Conservation (phyloP, 2,797 vertebrate species). For the Xenentodon cancila region DNA sequence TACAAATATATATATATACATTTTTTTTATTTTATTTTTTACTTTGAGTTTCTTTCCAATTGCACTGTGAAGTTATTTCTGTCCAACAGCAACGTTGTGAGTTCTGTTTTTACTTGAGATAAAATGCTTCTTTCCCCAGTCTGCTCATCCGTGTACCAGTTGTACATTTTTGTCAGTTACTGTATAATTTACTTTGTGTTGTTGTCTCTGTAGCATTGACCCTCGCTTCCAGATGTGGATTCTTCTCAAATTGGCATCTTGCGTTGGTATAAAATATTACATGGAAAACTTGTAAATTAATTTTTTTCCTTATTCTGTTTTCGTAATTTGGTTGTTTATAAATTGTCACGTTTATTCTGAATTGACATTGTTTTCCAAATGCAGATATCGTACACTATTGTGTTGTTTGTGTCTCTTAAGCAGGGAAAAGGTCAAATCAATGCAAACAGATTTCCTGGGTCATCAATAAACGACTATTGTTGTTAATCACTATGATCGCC, state of each 20-base stretch:
- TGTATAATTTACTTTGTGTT: constrained; percentile 41
- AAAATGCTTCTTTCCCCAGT: constrained; percentile 31
- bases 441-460: constrained; percentile 75
- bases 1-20: too few species aligned
- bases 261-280: constrained; percentile 60
- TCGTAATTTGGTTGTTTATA: constrained; percentile 67
- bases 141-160: constrained; percentile 18
- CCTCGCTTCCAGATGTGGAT: constrained; percentile 54
- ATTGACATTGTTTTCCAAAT: constrained; percentile 62
- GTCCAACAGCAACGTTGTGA: constrained; percentile 57
- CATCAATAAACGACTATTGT: constrained; percentile 75
- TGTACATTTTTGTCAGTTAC: constrained; percentile 40
- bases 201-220: constrained; percentile 62
- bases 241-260: constrained; percentile 61
- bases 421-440: constrained; percentile 76
- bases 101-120: constrained; percentile 42
- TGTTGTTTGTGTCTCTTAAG: constrained; percentile 77
- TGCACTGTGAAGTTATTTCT: constrained; percentile 76
- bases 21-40: constrained; percentile 18
- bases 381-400: constrained; percentile 72
- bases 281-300: constrained; percentile 39
- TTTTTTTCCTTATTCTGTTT: constrained; percentile 50
- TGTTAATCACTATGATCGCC: constrained; percentile 47
- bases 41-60: constrained; percentile 55
- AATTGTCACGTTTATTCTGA: constrained; percentile 65